Conservation (phyloP, 2,888 invertebrate species). For the Elaeidobius kamerunicus region DNA sequence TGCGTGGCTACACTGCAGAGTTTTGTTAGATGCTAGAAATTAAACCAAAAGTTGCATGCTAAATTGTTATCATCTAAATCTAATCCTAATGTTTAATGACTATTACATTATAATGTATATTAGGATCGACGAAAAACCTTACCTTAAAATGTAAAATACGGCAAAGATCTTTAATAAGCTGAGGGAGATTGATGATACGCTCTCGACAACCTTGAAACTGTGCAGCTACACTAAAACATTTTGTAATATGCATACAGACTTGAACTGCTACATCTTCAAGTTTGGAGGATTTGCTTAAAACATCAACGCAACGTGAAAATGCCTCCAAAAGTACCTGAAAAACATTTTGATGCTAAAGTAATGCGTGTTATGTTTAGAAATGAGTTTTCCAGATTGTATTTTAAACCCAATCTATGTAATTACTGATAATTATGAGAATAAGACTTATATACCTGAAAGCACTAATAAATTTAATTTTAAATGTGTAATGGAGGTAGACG, state of each 20-base stretch:
- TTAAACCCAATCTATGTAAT: no score
- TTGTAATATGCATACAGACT: constrained; percentile 88
- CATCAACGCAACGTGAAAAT: constrained; percentile 90
- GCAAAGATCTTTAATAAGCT: constrained; percentile 82
- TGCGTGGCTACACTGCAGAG: constrained; percentile 86
- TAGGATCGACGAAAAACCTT: constrained; percentile 27
- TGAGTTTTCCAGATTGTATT: no score
- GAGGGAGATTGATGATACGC: constrained; percentile 82
- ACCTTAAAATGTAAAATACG: constrained; percentile 84
- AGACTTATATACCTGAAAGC: no score
- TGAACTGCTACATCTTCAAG: constrained; percentile 78
- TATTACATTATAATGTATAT: not conserved
- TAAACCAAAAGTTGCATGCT: no score
- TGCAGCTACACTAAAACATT: constrained; percentile 94
- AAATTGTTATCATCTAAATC: no score
- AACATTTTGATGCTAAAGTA: no score
- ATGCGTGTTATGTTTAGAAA: no score
- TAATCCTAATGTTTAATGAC: no score
- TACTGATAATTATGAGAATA: no score
- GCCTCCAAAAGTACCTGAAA: constrained; percentile 78
- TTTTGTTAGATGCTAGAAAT: constrained; percentile 74
- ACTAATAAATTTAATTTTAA: no score
- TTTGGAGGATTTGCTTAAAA: constrained; percentile 76
- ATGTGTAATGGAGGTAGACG: no score
- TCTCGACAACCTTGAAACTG: constrained; percentile 88